phyloP scores from a whole-genome alignment of 2,797 vertebrate genomes.

The Falco rusticolus region DNA sequence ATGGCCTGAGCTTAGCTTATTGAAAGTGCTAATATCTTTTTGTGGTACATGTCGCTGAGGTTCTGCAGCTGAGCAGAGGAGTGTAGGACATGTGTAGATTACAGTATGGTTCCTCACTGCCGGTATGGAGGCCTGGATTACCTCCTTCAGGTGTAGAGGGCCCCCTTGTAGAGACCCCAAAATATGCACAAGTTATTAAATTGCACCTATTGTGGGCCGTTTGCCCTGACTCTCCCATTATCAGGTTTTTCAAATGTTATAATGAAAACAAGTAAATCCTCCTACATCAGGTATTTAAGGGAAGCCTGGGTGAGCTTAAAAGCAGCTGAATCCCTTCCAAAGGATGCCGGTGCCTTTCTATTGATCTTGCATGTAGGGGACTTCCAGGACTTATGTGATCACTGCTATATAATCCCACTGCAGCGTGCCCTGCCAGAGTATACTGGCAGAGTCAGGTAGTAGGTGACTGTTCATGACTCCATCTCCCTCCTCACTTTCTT shows the following conservation, averaged over 20 bases:
- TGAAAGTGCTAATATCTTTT: background rate
- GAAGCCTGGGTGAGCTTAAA: background rate
- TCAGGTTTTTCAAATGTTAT: background rate
- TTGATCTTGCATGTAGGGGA: background rate
- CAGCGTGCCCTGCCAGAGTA: background rate
- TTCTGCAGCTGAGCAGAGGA: background rate
- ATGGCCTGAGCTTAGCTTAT: background rate
- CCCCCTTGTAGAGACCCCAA: background rate
- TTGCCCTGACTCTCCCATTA: background rate
- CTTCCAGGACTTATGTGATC: background rate
- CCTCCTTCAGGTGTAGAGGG: background rate
- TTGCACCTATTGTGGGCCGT: background rate
- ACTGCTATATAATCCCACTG: background rate
- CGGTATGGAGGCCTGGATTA: background rate
- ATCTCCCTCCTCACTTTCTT: background rate
- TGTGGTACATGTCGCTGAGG: background rate
- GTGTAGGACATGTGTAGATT: background rate
- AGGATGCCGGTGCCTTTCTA: background rate
- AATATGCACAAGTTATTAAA: background rate
- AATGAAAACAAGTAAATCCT: background rate
- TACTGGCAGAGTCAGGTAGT: background rate
- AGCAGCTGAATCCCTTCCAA: background rate
- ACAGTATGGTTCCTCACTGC: background rate
- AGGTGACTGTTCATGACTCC: background rate
- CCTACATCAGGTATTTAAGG: background rate